Percentiles rank a stretch among this genome's conserved stretches.
Conservation (phyloP, 2,797 vertebrate species). For the Rhinichthys osculus region DNA sequence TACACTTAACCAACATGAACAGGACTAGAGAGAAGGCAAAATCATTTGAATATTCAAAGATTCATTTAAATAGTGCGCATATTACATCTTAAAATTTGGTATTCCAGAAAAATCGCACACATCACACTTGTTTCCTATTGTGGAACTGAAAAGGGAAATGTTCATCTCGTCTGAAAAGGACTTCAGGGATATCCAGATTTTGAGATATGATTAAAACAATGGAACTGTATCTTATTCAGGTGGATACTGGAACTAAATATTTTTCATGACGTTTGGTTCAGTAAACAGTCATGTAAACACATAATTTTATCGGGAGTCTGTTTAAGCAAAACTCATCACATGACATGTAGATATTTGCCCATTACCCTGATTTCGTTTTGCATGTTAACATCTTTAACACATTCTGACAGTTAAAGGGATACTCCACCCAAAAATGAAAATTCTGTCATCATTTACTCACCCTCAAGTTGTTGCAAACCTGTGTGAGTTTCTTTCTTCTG, state of each 20-base stretch:
- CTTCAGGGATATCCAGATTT: neutral
- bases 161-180: neutral
- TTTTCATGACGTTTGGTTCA: neutral
- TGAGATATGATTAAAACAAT: neutral
- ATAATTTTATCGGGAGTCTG: neutral
- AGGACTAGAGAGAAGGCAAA: neutral
- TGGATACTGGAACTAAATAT: neutral
- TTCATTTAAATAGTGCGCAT: neutral
- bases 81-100: neutral
- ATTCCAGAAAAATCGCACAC: neutral
- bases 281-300: neutral
- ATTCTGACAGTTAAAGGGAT: neutral
- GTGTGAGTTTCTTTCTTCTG: too few relatives aligned
- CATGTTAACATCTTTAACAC: neutral
- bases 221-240: neutral
- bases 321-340: neutral
- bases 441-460: too few relatives aligned
- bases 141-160: neutral
- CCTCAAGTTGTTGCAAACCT: too few relatives aligned
- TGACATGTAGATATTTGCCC: neutral
- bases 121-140: neutral
- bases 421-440: too few relatives aligned
- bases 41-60: neutral
- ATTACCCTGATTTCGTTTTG: neutral
- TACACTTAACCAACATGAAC: neutral